Conservation (phyloP, 2,797 vertebrate genomes). For the Molossus alvarezi region DNA sequence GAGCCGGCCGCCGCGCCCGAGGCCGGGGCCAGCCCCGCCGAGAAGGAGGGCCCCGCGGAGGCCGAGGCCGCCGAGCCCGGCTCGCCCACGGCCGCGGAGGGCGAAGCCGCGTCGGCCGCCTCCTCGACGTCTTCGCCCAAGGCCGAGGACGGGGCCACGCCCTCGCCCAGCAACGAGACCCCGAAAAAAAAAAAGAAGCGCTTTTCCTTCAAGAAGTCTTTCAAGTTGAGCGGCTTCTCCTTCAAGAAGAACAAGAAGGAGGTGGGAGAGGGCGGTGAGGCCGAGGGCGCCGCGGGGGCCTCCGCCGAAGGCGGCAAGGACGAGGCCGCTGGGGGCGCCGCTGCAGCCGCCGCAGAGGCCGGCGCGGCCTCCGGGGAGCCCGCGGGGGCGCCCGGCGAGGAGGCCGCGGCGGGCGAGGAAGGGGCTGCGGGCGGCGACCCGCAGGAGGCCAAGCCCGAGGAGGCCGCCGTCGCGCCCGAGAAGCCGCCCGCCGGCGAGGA, state of each 20-base stretch:
- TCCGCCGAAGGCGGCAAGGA: slow-evolving; percentile 90
- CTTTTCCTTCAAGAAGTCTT: slow-evolving; percentile 98
- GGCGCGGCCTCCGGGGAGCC: slow-evolving; percentile 82
- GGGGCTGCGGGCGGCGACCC: slow-evolving; percentile 75
- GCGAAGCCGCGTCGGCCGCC: slow-evolving; percentile 89
- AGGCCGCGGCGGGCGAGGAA: slow-evolving; percentile 87
- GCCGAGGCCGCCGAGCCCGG: slow-evolving; percentile 92
- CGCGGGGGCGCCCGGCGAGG: slow-evolving; percentile 88
- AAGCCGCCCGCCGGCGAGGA: slow-evolving; percentile 81
- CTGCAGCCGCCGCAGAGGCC: slow-evolving; percentile 89
- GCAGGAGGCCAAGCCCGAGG: slow-evolving; percentile 90
- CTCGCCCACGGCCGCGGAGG: slow-evolving; percentile 92
- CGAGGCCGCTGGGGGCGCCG: slow-evolving; percentile 90
- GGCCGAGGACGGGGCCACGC: slow-evolving; percentile 92
- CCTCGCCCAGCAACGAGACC: slow-evolving; percentile 95
- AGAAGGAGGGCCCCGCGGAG: slow-evolving; percentile 91
- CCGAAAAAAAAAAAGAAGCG: slow-evolving; percentile 99
- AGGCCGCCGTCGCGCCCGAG: slow-evolving; percentile 83
- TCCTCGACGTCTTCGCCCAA: slow-evolving; percentile 92
- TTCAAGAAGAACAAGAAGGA: slow-evolving; percentile 99
- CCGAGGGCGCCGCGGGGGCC: slow-evolving; percentile 88
- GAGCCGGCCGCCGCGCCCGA: slow-evolving; percentile 87
- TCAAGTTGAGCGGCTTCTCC: slow-evolving; percentile 97
- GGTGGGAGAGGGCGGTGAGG: slow-evolving; percentile 93
- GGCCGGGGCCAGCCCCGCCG: slow-evolving; percentile 88